Evolutionary conservation across 2,797 vertebrate genomes (phyloP).

Genomic region (Mormyrops attenuatus): DNA sequence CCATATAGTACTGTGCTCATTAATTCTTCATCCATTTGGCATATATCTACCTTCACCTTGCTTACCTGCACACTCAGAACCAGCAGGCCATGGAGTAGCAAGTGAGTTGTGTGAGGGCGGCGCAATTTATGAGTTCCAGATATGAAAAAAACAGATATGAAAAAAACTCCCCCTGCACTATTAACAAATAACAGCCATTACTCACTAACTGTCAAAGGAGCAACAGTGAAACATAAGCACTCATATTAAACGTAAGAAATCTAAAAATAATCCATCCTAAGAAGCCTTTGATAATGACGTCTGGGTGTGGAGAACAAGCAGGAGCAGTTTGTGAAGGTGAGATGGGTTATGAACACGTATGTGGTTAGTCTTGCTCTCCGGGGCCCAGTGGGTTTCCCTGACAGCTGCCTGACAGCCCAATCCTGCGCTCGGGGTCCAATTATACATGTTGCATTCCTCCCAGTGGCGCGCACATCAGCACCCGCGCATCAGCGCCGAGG

Average conservation of each 20-base stretch:
- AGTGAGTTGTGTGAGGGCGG: background rate
- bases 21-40: background rate
- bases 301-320: background rate
- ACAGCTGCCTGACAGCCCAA: constrained; percentile 36
- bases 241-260: background rate
- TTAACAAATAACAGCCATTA: background rate
- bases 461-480: background rate
- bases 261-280: constrained; percentile 1
- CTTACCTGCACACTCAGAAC: constrained; percentile 26
- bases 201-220: background rate
- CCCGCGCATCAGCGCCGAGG: background rate
- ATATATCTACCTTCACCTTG: background rate
- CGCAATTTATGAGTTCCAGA: background rate
- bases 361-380: background rate
- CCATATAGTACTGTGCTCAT: background rate
- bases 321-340: background rate
- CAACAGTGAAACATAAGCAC: background rate
- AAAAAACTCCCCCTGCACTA: background rate
- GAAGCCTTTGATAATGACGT: background rate
- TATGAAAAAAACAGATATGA: background rate
- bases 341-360: background rate
- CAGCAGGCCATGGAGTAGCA: background rate
- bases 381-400: constrained; percentile 26
- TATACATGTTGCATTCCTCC: constrained; percentile 25
- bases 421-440: constrained; percentile 36